Evolutionary conservation across 2,797 vertebrate species (phyloP).

Genomic region (Propithecus perrieri): DNA sequence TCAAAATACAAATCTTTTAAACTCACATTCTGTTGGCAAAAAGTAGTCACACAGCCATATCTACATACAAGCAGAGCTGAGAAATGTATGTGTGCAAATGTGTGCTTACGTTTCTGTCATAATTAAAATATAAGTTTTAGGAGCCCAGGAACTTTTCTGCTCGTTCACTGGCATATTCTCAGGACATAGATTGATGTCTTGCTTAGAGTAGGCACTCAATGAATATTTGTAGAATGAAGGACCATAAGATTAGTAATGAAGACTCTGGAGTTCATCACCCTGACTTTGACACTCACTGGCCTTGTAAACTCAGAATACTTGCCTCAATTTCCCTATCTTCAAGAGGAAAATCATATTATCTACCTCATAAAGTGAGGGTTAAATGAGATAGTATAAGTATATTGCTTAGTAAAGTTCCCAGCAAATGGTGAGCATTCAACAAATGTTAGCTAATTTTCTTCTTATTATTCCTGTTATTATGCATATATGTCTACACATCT

Average conservation of each 20-base stretch:
- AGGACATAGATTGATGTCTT: not conserved
- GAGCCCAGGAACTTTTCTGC: not conserved
- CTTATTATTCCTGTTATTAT: not conserved
- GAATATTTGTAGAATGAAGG: constrained; percentile 24
- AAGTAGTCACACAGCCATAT: not conserved
- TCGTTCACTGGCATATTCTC: not conserved
- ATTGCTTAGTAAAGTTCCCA: not conserved
- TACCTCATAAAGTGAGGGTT: not conserved
- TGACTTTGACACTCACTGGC: not conserved
- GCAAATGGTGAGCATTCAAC: not conserved
- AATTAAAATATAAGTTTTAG: not conserved
- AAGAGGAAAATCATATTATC: not conserved
- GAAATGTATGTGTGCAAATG: not conserved
- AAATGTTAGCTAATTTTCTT: not conserved
- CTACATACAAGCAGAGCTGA: not conserved
- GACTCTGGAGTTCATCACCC: not conserved
- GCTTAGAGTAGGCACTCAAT: not conserved
- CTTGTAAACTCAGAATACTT: not conserved
- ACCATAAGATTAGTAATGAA: not conserved
- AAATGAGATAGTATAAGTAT: not conserved
- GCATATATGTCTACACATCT: not conserved
- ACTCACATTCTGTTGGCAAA: not conserved
- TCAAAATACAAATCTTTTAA: not conserved
- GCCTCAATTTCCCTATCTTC: not conserved
- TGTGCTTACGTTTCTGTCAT: not conserved